Base-by-base conservation (phyloP, 2,888 invertebrate genomes). In the Xylota segnis region DNA sequence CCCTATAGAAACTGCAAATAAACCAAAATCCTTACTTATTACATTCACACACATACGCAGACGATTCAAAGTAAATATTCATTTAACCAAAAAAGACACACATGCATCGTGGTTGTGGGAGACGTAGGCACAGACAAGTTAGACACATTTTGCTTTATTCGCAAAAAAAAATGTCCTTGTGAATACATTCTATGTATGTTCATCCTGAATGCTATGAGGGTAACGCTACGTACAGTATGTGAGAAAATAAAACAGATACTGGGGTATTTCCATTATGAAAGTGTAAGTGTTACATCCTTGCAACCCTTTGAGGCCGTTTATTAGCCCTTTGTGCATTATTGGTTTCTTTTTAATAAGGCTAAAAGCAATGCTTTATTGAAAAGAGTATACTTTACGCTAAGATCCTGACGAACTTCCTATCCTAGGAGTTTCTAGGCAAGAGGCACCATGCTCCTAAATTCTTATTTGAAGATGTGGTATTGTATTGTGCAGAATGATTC, bases 1-100 rank as follows among this genome's bases (percentile, higher is more conserved):
- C 50, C 16, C 71, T 29, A 82, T 63, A 43, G 81, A 76, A 70
- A 82, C 82, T 70, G 76, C 63, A 82, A 82, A 76, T 70, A 76
- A 58, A 75, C 47, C 68, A 63, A 50, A 56, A 47, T 70, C 45
- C 63, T 70, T 78, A 12, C 75, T 18, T 54, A 56, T 68, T 68
- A 75, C 81, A 54, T 63, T 61, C 68, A 45, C 16, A 56, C 16
- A 37, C 16, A 56, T 12, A 37, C n/a, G 14, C 12, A 65, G 18
- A 47, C 10, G 63, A 65, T 59, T 34, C 70, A 71, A 71, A 83
- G 71, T 65, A 83, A 83, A 83, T 71, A 77, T 82, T 82, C 45
- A 43, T 77, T 34, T 65, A 52, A 54, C 58, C 37, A 65, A 65
- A 50, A 58, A 71, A 23, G 50, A 83, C 32, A 65, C 47, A 70